phyloP scores from a whole-genome alignment of 1,140 invertebrate genomes.

The Akabosia matsudoensis region DNA sequence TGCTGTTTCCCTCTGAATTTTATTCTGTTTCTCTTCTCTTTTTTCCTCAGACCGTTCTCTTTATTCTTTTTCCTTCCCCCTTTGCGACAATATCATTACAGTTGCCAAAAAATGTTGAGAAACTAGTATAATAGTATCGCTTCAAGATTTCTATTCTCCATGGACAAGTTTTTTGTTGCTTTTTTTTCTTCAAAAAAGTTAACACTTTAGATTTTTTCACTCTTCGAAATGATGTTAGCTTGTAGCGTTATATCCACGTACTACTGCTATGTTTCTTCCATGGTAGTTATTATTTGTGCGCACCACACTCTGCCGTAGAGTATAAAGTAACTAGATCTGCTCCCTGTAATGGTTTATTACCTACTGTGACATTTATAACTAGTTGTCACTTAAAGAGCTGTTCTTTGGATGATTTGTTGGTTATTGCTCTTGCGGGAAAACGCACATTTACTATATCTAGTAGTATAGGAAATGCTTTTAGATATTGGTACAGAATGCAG shows the following conservation, averaged over 20 bases:
- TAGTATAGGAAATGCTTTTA: not conserved
- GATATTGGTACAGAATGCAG: too few species aligned
- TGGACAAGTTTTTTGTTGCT: constrained; percentile 5
- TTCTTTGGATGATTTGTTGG: constrained; percentile 21
- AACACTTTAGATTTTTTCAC: not conserved
- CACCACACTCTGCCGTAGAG: not conserved
- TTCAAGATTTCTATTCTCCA: not conserved
- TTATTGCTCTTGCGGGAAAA: constrained; percentile 18
- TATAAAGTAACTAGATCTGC: not conserved
- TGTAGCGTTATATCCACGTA: too few species aligned
- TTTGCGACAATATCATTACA: not conserved
- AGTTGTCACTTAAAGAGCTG: constrained; percentile 11
- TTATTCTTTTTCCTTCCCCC: not conserved
- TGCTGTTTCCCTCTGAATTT: too few species aligned
- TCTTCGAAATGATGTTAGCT: not conserved
- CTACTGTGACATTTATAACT: constrained; percentile 15
- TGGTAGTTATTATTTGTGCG: not conserved
- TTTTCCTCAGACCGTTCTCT: not conserved
- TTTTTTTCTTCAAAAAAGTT: not conserved
- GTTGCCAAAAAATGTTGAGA: not conserved
- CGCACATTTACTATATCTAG: not conserved
- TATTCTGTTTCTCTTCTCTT: not conserved
- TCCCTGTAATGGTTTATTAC: constrained; percentile 8
- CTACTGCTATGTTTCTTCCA: not conserved
- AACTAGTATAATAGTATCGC: not conserved